These are phyloP conservation scores for Tetraodon nigroviridis DNA, from an alignment of 2,113 vertebrate species.

Conservation along the genomic window DNA sequence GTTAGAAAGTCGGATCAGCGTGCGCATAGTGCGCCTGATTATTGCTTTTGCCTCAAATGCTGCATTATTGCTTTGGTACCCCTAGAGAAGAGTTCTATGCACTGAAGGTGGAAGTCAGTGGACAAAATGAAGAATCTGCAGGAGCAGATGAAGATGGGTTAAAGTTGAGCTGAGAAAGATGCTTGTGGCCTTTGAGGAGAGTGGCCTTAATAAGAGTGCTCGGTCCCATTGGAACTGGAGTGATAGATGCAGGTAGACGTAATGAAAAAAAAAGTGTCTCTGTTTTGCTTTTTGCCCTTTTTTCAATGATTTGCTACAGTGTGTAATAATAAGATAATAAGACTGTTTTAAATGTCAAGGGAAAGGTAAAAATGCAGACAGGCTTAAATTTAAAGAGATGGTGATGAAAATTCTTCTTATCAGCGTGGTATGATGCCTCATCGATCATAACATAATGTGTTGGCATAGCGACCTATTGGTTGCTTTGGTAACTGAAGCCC, in stretches of 20 bases:
- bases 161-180: conserved; percentile 25
- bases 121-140: conserved; percentile 27
- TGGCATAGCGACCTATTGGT: conserved; percentile 31
- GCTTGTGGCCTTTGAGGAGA: conserved; percentile 38
- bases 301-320: conserved; percentile 4
- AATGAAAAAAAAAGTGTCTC: conserved; percentile 5
- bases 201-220: conserved; percentile 58
- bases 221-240: conserved; percentile 18
- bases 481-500: conserved; percentile 24
- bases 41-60: conserved; percentile 64
- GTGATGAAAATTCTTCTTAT: neutral
- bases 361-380: neutral
- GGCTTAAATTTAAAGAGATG: conserved; percentile 26
- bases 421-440: conserved; percentile 31
- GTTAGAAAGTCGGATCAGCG: conserved; percentile 65
- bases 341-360: no score
- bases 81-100: conserved; percentile 47
- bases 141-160: conserved; percentile 9
- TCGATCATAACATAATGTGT: conserved; percentile 49
- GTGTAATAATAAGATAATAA: conserved; percentile 23
- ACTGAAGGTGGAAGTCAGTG: conserved; percentile 33
- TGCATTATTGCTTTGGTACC: conserved; percentile 70
- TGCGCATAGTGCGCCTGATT: conserved; percentile 69
- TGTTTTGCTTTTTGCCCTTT: no score
- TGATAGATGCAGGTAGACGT: neutral